Evolutionary conservation across 2,888 invertebrate genomes (phyloP).

Genomic region (Eristalinus sepulchralis): DNA sequence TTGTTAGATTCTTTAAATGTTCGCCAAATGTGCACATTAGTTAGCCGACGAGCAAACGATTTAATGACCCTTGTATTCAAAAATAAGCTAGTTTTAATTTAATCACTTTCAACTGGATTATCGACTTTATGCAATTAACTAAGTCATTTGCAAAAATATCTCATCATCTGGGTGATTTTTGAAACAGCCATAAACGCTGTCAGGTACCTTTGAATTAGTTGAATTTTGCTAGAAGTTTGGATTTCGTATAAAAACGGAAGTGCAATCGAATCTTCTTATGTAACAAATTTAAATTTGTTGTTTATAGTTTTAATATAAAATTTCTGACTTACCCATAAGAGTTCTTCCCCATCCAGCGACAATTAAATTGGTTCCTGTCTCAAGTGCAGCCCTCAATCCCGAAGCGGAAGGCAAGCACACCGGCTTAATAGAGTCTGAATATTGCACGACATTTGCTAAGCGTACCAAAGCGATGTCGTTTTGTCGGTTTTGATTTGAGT

Average conservation of each 20-base stretch:
- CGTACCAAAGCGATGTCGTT: slow-evolving; percentile 89
- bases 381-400: slow-evolving; percentile 74
- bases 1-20: too few relatives aligned
- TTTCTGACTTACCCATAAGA: slow-evolving; percentile 79
- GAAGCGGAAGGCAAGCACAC: slow-evolving; percentile 83
- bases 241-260: too few relatives aligned
- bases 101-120: neutral
- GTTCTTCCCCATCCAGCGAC: slow-evolving; percentile 86
- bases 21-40: too few relatives aligned
- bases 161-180: too few relatives aligned
- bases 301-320: too few relatives aligned
- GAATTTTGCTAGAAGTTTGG: too few relatives aligned
- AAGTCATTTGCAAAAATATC: too few relatives aligned
- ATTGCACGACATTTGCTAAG: slow-evolving; percentile 82
- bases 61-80: neutral
- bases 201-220: too few relatives aligned
- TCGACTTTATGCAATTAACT: neutral
- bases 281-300: too few relatives aligned
- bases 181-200: too few relatives aligned
- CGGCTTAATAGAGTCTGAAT: slow-evolving; percentile 83
- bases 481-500: slow-evolving; percentile 83
- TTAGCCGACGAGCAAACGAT: too few relatives aligned
- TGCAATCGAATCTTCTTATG: too few relatives aligned
- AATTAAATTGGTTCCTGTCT: slow-evolving; percentile 79
- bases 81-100: neutral